Evolutionary conservation across 2,797 vertebrate species (phyloP).

Genomic region (Triplophysa bombifrons): DNA sequence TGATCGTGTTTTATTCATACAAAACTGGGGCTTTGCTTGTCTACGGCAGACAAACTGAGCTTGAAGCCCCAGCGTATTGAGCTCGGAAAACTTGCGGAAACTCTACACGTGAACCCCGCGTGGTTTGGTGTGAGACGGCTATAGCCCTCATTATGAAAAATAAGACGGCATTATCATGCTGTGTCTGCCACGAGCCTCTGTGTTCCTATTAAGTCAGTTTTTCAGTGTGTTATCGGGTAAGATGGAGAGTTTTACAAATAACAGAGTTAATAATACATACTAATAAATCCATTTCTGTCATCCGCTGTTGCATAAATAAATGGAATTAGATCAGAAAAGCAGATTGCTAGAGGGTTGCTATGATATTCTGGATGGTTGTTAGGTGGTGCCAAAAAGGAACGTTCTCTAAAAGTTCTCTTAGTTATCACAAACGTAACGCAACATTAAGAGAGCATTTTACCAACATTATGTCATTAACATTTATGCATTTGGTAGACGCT

Average conservation of each 20-base stretch:
- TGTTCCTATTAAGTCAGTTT: not conserved
- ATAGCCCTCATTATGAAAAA: constrained; percentile 11
- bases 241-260: not conserved
- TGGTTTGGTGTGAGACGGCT: not conserved
- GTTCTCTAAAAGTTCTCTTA: too few species aligned
- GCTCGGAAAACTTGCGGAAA: constrained; percentile 20
- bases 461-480: too few species aligned
- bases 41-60: constrained; percentile 25
- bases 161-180: constrained; percentile 23
- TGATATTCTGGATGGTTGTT: not conserved
- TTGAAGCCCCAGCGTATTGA: constrained; percentile 10
- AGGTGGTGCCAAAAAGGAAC: not conserved
- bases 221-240: not conserved
- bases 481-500: too few species aligned
- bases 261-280: not conserved
- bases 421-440: too few species aligned
- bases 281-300: not conserved
- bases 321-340: not conserved
- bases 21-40: constrained; percentile 47
- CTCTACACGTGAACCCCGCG: constrained; percentile 25
- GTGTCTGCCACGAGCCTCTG: not conserved
- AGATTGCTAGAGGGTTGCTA: not conserved
- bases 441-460: too few species aligned
- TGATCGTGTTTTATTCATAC: constrained; percentile 50
- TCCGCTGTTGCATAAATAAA: not conserved